Evolutionary conservation across 2,888 invertebrate species (phyloP).

Genomic region (Microplitis deprimator): DNA sequence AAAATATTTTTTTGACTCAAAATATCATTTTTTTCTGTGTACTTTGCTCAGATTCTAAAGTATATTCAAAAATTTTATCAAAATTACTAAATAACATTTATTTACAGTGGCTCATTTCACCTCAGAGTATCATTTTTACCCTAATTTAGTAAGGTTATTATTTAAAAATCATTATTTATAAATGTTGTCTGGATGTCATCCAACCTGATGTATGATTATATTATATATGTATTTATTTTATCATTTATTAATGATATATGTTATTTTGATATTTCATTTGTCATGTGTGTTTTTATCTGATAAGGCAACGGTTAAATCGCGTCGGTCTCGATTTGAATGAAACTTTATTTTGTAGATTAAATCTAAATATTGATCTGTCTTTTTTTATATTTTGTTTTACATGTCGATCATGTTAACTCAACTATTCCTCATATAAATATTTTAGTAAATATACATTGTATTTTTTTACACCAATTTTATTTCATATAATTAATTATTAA

Average conservation of each 20-base stretch:
- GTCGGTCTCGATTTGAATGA: not conserved
- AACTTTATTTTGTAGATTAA: not conserved
- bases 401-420: not conserved
- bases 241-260: not conserved
- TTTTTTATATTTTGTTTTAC: not conserved
- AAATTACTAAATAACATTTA: too few relatives aligned
- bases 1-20: too few relatives aligned
- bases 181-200: not conserved
- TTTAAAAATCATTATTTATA: not conserved
- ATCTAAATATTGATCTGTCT: not conserved
- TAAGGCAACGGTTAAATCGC: not conserved
- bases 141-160: too few relatives aligned
- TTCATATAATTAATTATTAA: too few relatives aligned
- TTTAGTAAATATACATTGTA: not conserved
- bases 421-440: not conserved
- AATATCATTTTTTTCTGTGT: too few relatives aligned
- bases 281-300: not conserved
- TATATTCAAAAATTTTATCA: too few relatives aligned
- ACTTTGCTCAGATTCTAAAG: too few relatives aligned
- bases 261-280: slow-evolving; percentile 1
- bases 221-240: slow-evolving; percentile 34
- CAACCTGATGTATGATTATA: slow-evolving; percentile 35
- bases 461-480: too few relatives aligned
- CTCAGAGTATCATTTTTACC: too few relatives aligned
- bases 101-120: too few relatives aligned